Base-by-base conservation (phyloP, 64 coral and sea anemone genomes). In the Stylophora pistillata region DNA sequence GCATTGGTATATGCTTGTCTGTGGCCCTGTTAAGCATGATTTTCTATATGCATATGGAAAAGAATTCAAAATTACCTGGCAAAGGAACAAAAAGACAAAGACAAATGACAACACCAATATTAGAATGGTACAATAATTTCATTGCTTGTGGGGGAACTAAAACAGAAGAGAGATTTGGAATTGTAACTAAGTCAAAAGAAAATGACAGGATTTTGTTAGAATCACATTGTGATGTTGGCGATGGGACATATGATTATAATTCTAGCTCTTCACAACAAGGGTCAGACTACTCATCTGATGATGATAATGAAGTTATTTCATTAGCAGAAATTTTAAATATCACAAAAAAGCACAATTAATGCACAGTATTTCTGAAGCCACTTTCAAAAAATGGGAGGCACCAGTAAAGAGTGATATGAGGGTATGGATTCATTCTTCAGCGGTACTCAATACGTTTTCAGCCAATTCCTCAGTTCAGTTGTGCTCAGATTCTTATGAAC, bases 1-100 rank as follows among this genome's bases (percentile, higher is more conserved):
- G 85, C 25, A n/a, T 87, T 23, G 85, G 85, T 20, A 55, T 87
- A 52, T 55, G 56, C 53, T 59, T 87, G 27, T 3, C 71, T 20
- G 33, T 64, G 14, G 65, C 30, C 30, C 29, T 87, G 28, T 74
- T 87, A 53, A 23, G 56, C 10, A 12, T 61, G 7, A 25, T 25
- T 11, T 62, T 62, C 30, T 84, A 84, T n/a, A n/a, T n/a, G n/a
- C n/a, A n/a, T 31, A 79, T 79, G 29, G 30, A 55, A 56, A 79
- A n/a, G n/a, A n/a, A n/a, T n/a, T n/a, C 20, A 11, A 79, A 32
- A 13, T n/a, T n/a, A 79, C 77, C 6, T 41, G 23, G 41, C n/a
- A n/a, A 31, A 10, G 12, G n/a, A 32, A 47, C 6, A 10, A 79
- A 26, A 79, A 55, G 53, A 79, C 7, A 31, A 13, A 23, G 11